Base-by-base conservation (phyloP, 2,888 invertebrate species). In the Melanchra persicariae region DNA sequence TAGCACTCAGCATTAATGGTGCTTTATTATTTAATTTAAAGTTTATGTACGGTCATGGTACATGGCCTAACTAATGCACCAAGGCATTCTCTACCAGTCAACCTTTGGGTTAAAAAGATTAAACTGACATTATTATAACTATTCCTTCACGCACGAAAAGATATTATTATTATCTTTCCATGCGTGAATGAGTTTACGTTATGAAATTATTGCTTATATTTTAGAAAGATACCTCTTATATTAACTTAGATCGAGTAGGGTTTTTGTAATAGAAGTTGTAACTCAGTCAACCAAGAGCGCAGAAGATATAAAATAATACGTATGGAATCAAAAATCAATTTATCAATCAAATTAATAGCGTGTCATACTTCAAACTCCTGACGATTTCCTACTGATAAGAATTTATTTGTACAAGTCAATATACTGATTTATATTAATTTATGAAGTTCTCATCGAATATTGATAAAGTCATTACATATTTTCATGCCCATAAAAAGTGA, bases 381-480 rank as follows among this genome's bases (percentile, higher is more conserved):
- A 22, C 26, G 22, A 37, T 49, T 34, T 57, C 19, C 43, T 22
- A 17, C 1, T 5, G 30, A 47, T 55, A 49, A 58, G 22, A 54
- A 55, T 30, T 47, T 30, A 60, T 43, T 47, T 43, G n/a, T n/a
- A 60, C 70, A 61, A 74, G 7, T 49, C 22, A 8, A 43, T 65
- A 22, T 64, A 49, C 17, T 2, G 55, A n/a, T 47, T 58, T 37
- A 40, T 40, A 43, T 51, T 19, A 30, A 43, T 43, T 24, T 47
- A 47, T 47, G 62, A 19, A 15, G 19, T 37, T 43, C 58, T 30
- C 26, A 72, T 75, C 17, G 10, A 45, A 63, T 64, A 71, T 59
- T 63, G n/a, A 75, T 75, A n/a, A 37, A 72, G 63, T 19, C n/a
- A 62, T 71, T 58, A 75, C 71, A 63, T 37, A 59, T 59, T 49